These are phyloP conservation scores for Procavia capensis DNA, from an alignment of 2,113 vertebrate genomes.

Conservation along the genomic window DNA sequence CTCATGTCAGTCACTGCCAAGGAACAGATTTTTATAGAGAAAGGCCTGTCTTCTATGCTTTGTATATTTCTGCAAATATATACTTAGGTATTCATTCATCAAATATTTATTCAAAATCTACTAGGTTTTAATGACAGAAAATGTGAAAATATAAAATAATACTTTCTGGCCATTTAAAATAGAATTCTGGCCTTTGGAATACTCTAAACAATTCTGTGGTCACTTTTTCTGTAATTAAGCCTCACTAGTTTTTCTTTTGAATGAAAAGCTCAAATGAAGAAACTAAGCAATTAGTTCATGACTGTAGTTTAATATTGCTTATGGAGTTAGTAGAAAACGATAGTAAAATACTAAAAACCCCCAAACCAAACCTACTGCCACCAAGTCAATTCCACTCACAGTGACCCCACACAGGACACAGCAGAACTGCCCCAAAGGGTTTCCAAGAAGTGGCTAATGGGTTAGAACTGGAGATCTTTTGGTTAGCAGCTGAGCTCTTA, in stretches of 20 bases:
- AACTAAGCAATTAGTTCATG: background rate
- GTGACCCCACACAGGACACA: too few relatives aligned
- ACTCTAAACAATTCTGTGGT: background rate
- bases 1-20: background rate
- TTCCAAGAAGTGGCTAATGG: too few relatives aligned
- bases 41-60: conserved; percentile 9
- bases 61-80: background rate
- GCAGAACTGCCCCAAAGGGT: too few relatives aligned
- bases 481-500: too few relatives aligned
- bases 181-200: background rate
- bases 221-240: background rate
- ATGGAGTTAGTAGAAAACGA: background rate
- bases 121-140: background rate
- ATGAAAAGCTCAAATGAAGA: conserved; percentile 26
- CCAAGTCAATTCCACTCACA: too few relatives aligned
- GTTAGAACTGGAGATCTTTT: too few relatives aligned
- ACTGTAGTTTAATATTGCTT: background rate
- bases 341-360: background rate
- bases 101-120: conserved; percentile 40
- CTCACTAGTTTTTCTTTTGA: background rate
- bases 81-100: conserved; percentile 1
- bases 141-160: conserved; percentile 34
- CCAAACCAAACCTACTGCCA: too few relatives aligned
- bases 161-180: conserved; percentile 26
- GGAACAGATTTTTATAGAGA: background rate